These are phyloP conservation scores for Miichthys miiuy DNA, from an alignment of 2,797 vertebrate genomes.

Conservation along the genomic window DNA sequence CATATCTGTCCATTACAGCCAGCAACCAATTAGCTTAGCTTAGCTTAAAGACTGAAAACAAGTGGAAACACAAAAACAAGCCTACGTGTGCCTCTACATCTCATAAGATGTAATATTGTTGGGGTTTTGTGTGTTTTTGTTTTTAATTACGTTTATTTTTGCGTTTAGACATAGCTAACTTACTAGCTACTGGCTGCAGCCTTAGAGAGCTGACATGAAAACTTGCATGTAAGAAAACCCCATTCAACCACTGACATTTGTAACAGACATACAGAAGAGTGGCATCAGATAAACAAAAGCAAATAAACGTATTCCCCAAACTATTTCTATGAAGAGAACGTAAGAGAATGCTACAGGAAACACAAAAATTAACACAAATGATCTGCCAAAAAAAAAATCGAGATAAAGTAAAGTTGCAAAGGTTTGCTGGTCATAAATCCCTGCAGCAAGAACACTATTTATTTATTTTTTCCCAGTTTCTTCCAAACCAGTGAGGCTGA, in stretches of 20 bases:
- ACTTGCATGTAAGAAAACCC: background rate
- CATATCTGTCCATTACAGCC: background rate
- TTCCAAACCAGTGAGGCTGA: slow-evolving; percentile 17
- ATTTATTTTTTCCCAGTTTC: slow-evolving; percentile 27
- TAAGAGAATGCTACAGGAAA: background rate
- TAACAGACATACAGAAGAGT: background rate
- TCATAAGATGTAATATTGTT: background rate
- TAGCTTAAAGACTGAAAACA: background rate
- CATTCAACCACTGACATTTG: background rate
- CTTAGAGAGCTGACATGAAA: background rate
- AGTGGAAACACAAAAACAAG: too few species aligned
- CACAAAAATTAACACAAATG: background rate
- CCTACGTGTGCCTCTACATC: background rate
- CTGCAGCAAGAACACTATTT: background rate
- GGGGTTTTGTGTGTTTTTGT: too few species aligned
- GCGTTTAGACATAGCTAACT: background rate
- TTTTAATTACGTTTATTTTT: background rate
- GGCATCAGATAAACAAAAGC: background rate
- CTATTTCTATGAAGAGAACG: background rate
- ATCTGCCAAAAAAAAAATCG: background rate
- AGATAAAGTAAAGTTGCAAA: background rate
- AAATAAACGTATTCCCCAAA: background rate
- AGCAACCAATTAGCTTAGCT: background rate
- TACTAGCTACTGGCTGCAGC: background rate
- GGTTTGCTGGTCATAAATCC: background rate